These are phyloP conservation scores for Pasiphila rectangulata DNA, from an alignment of 2,888 invertebrate species.

Conservation along the genomic window DNA sequence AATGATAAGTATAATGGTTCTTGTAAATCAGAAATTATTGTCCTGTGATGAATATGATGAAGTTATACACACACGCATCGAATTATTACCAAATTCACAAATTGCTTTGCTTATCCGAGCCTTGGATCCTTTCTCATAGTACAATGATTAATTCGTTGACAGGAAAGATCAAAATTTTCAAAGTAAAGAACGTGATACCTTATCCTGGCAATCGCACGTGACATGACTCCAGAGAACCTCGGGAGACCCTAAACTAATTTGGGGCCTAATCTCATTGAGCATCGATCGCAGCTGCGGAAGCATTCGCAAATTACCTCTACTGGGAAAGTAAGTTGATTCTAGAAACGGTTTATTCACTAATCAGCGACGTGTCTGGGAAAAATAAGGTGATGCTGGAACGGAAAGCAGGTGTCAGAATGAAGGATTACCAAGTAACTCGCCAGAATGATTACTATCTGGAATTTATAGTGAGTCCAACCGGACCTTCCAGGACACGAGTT, in stretches of 20 bases:
- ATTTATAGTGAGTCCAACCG: neutral
- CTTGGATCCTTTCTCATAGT: too few species aligned
- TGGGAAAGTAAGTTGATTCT: conserved; percentile 24
- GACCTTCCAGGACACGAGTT: too few species aligned
- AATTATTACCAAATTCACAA: too few species aligned
- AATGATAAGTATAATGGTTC: too few species aligned
- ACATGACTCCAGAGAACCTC: conserved; percentile 29
- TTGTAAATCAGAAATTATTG: too few species aligned
- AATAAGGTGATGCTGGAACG: conserved; percentile 1
- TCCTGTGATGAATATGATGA: too few species aligned
- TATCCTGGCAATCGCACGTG: conserved; percentile 42
- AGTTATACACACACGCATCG: too few species aligned
- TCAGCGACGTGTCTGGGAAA: conserved; percentile 9
- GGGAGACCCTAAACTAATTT: conserved; percentile 44
- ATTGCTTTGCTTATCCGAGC: too few species aligned
- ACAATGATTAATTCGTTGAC: too few species aligned
- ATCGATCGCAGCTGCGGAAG: conserved; percentile 36
- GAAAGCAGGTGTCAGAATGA: neutral
- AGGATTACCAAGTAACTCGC: neutral
- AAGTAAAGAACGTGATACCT: conserved; percentile 23
- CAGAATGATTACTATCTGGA: neutral
- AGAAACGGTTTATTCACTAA: conserved; percentile 19
- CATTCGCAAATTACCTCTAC: conserved; percentile 30
- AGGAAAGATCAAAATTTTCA: conserved; percentile 10
- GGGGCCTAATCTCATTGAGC: conserved; percentile 39